Conservation (phyloP, 2,113 vertebrate genomes). For the Callaeas wilsoni region DNA sequence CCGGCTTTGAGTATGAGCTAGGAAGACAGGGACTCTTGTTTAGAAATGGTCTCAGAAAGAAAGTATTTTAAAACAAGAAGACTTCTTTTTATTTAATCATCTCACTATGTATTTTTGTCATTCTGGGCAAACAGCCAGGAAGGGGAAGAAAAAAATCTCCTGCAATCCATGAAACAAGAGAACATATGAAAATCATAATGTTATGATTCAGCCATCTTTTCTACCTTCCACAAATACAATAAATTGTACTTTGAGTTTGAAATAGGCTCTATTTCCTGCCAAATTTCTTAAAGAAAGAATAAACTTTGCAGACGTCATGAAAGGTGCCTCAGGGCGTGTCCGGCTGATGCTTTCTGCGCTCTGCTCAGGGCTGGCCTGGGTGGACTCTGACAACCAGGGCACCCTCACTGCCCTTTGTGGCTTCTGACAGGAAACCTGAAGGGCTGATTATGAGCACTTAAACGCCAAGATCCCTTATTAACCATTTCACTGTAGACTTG, state of each 20-base stretch:
- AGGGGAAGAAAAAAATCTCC: not conserved
- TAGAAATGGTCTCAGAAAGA: not conserved
- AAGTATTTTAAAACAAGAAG: not conserved
- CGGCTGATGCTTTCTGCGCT: not conserved
- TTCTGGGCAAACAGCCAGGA: constrained; percentile 24
- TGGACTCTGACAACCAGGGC: not conserved
- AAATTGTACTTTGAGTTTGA: not conserved
- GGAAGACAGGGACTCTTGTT: not conserved
- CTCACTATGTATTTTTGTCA: not conserved
- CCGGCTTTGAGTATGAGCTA: not conserved
- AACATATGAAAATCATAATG: not conserved
- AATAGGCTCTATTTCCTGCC: not conserved
- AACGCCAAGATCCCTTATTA: not conserved
- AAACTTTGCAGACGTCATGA: not conserved
- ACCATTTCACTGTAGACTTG: not conserved
- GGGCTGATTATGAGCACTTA: not conserved
- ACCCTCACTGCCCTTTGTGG: not conserved
- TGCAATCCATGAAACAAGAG: not conserved
- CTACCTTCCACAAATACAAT: not conserved
- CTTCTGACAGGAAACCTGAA: not conserved
- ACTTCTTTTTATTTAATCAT: constrained; percentile 10
- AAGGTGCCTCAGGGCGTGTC: not conserved
- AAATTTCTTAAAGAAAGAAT: not conserved
- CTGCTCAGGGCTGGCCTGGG: not conserved
- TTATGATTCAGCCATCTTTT: not conserved